These are phyloP conservation scores for Euproctis similis DNA, from an alignment of 2,888 invertebrate genomes.

Conservation along the genomic window DNA sequence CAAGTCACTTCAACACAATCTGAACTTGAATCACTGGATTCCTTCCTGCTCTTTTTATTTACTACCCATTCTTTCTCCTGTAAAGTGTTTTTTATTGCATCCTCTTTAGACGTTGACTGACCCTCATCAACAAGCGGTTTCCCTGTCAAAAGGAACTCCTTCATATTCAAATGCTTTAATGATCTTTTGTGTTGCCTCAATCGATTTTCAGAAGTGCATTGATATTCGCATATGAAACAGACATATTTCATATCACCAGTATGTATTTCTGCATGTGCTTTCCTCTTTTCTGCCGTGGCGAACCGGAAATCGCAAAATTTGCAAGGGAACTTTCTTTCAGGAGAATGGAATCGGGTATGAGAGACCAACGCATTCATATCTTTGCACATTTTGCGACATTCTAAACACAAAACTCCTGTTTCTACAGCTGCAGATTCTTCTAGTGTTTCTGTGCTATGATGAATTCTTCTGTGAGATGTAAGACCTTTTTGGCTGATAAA, in stretches of 20 bases:
- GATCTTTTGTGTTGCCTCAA: constrained; percentile 56
- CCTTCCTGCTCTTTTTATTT: constrained; percentile 39
- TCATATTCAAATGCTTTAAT: constrained; percentile 58
- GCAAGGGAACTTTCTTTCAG: constrained; percentile 58
- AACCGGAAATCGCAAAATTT: constrained; percentile 67
- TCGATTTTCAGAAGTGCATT: constrained; percentile 61
- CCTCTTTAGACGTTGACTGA: constrained; percentile 35
- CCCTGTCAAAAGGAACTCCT: constrained; percentile 52
- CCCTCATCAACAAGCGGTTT: constrained; percentile 40
- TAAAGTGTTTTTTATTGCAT: constrained; percentile 22
- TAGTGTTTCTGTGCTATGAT: constrained; percentile 42
- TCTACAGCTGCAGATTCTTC: constrained; percentile 42
- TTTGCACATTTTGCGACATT: constrained; percentile 62
- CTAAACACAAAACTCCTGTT: constrained; percentile 55
- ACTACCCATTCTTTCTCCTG: constrained; percentile 34
- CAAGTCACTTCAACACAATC: constrained; percentile 34
- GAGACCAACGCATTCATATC: constrained; percentile 54
- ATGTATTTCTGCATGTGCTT: constrained; percentile 55
- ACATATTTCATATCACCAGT: constrained; percentile 68
- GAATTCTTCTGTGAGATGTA: constrained; percentile 55
- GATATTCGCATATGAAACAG: constrained; percentile 67
- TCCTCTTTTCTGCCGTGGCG: constrained; percentile 56
- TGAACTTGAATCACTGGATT: constrained; percentile 15
- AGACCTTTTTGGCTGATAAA: constrained; percentile 58
- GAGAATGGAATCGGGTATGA: constrained; percentile 60